These are phyloP conservation scores for Calvadosia cruxmelitensis DNA, from an alignment of 30 jellyfish, hydroid and myxozoan genomes.

Conservation along the genomic window DNA sequence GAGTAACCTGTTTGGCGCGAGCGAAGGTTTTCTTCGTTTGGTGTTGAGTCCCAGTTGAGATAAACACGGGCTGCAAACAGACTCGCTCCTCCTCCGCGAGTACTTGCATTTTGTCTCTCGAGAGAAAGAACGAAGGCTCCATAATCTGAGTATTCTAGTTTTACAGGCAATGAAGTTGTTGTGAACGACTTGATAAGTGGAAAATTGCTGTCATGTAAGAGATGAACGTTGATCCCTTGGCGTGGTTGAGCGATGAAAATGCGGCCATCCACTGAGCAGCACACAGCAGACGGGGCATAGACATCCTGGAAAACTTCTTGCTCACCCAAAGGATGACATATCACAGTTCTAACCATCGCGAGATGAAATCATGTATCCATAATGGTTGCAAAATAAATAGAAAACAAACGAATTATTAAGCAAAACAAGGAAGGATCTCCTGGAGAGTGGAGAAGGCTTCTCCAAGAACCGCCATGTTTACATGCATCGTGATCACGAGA, in stretches of 20 bases:
- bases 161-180: slow-evolving; percentile 37
- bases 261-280: slow-evolving; percentile 57
- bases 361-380: no score
- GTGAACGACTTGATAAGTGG: slow-evolving; percentile 27
- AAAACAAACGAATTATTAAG: no score
- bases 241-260: slow-evolving; percentile 26
- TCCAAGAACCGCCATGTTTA: no score
- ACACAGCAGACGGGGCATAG: slow-evolving; percentile 58
- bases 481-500: no score
- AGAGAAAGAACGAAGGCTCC: slow-evolving; percentile 37
- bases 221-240: neutral
- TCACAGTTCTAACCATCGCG: slow-evolving; percentile 92
- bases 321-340: slow-evolving; percentile 78
- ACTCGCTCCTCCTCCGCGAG: neutral
- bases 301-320: slow-evolving; percentile 64
- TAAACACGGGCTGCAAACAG: slow-evolving; percentile 44
- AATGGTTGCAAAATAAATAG: no score
- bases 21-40: neutral
- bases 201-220: neutral
- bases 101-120: slow-evolving; percentile 27
- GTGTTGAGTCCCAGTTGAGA: slow-evolving; percentile 36
- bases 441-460: no score
- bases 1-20: slow-evolving; percentile 27
- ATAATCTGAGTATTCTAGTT: slow-evolving; percentile 26
- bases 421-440: no score